These are phyloP conservation scores for Orthosia cruda DNA, from an alignment of 2,888 invertebrate species.

Conservation along the genomic window DNA sequence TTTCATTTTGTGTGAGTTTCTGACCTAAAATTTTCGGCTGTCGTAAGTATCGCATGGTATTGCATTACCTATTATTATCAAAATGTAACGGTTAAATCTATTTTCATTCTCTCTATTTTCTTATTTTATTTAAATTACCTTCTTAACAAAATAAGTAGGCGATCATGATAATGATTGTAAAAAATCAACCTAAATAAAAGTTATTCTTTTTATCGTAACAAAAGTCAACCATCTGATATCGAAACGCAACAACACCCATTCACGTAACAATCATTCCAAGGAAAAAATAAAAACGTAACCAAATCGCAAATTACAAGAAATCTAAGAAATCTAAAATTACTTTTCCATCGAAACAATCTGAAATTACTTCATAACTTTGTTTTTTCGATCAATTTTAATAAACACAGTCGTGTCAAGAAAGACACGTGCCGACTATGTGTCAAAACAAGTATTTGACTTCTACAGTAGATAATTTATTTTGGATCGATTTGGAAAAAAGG, in stretches of 20 bases:
- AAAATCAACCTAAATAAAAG: not conserved
- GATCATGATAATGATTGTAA: too few species aligned
- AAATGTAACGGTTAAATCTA: not conserved
- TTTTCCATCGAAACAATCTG: constrained; percentile 25
- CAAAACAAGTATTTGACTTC: constrained; percentile 65
- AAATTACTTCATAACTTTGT: constrained; percentile 25
- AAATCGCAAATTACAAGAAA: constrained; percentile 31
- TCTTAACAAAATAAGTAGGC: too few species aligned
- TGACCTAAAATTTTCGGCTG: not conserved
- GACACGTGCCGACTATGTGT: constrained; percentile 51
- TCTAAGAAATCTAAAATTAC: constrained; percentile 32
- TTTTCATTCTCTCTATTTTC: too few species aligned
- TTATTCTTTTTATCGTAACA: not conserved
- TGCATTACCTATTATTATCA: too few species aligned
- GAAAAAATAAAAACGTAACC: constrained; percentile 33
- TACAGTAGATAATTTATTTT: constrained; percentile 60
- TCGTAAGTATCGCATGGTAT: not conserved
- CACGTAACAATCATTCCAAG: constrained; percentile 3
- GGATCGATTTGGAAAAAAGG: constrained; percentile 50
- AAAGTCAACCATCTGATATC: not conserved
- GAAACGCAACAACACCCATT: not conserved
- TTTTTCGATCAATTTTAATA: constrained; percentile 24
- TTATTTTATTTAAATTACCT: not conserved
- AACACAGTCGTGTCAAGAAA: constrained; percentile 31
- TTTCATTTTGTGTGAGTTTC: not conserved